A percentile compares a stretch with the other conserved stretches of the same genome.
Evolutionary conservation across 2,797 vertebrate genomes (phyloP).

Genomic region (Streptopelia turtur): DNA sequence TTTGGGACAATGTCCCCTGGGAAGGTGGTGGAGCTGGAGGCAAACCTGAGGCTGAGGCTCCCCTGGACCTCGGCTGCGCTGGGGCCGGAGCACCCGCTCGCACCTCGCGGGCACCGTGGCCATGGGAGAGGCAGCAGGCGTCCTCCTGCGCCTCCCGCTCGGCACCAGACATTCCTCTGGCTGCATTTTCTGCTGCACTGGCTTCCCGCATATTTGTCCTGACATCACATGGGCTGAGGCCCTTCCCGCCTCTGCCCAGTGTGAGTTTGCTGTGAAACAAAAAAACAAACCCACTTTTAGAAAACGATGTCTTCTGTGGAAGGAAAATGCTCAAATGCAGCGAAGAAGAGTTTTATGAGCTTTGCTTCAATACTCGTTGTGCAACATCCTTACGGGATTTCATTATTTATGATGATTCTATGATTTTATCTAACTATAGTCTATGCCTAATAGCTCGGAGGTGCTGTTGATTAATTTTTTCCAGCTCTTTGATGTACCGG

Average conservation of each 20-base stretch:
- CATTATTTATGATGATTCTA: slow-evolving; percentile 45
- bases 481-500: slow-evolving; percentile 60
- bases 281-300: not conserved
- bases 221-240: slow-evolving; percentile 68
- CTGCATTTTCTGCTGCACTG: slow-evolving; percentile 63
- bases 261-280: slow-evolving; percentile 2
- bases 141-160: not conserved
- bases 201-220: slow-evolving; percentile 63
- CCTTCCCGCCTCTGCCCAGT: slow-evolving; percentile 62
- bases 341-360: slow-evolving; percentile 29
- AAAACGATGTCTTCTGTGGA: not conserved
- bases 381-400: slow-evolving; percentile 56
- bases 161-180: slow-evolving; percentile 61
- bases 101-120: fast-evolving
- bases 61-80: fast-evolving
- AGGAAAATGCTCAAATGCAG: slow-evolving; percentile 23
- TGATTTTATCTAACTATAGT: slow-evolving; percentile 69
- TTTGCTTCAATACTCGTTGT: slow-evolving; percentile 53
- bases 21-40: not conserved
- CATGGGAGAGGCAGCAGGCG: not conserved
- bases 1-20: not conserved
- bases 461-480: slow-evolving; percentile 66
- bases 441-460: slow-evolving; percentile 69
- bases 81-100: fast-evolving
- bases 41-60: not conserved